Evolutionary conservation across 2,888 invertebrate species (phyloP), one percentile per base, ranked within the genome.

Genomic region (Eutolmus rufibarbis): DNA sequence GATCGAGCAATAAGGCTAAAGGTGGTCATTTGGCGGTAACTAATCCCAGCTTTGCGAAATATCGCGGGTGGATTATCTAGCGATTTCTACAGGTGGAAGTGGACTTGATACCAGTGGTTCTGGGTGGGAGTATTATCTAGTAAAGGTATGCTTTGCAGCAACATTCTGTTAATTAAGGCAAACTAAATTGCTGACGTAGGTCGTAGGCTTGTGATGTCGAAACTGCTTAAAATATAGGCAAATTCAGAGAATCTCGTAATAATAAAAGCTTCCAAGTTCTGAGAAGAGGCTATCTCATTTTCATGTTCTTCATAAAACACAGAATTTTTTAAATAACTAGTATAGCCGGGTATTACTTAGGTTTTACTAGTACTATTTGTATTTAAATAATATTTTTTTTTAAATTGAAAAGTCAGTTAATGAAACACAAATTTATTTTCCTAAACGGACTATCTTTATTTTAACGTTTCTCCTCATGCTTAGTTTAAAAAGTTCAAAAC

Each of bases 1-100:
- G 37, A 76, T 76, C 37, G 76, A 37, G 76, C 37, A 76, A 76
- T 76, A 37, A 76, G 76, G 76, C 76, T 34, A 76, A 76, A 76
- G 76, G 76, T 76, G 34, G 37, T 76, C 37, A 76, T 76, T 76
- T 76, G 76, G 23, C 66, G 28, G 66, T 66, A 66, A 66, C 23
- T 66, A 66, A 66, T 23, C 66, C 66, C 28, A 23, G 28, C 66
- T 12, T 66, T 66, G 23, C 66, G 66, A 66, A 66, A 66, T 66
- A 66, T 66, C 66, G 66, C 66, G 66, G 66, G 28, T 66, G 66
- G 66, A 66, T 66, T 66, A 66, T 66, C 66, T 66, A 0, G 12
- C 66, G 28, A 66, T 66, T 19, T 12, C 66, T 66, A 23, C 66
- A 66, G 66, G 66, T 66, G 66, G 66, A 66, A 66, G 12, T 66